Percentiles rank a stretch among this genome's conserved stretches.
Evolutionary conservation across 1,140 invertebrate genomes (phyloP).

Genomic region (Polypedilum vanderplanki): DNA sequence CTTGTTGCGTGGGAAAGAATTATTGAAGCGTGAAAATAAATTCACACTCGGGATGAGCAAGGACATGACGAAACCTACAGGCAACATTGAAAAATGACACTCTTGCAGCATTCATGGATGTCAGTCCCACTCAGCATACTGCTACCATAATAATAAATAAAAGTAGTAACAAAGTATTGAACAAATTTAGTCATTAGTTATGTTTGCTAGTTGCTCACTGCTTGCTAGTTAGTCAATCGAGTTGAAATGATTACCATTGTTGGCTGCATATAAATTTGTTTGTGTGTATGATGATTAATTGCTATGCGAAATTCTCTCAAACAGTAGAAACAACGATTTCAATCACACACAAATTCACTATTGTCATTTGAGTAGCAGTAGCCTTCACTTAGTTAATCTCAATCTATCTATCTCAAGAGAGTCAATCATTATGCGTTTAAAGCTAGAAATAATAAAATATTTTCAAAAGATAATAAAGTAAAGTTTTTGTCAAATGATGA

Average conservation of each 20-base stretch:
- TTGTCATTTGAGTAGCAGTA: too few relatives aligned
- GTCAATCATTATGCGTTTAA: too few relatives aligned
- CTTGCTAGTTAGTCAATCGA: background rate
- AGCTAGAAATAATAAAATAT: too few relatives aligned
- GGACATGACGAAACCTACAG: background rate
- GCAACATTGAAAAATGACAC: background rate
- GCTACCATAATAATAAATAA: background rate
- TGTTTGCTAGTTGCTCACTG: background rate
- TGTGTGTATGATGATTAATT: background rate
- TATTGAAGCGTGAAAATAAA: background rate
- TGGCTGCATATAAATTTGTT: too few relatives aligned
- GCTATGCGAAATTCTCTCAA: background rate
- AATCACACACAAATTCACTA: too few relatives aligned
- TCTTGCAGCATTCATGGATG: background rate
- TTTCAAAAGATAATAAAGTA: too few relatives aligned
- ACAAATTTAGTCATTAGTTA: constrained; percentile 16
- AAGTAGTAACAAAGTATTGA: background rate
- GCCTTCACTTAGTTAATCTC: too few relatives aligned
- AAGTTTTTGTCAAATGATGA: too few relatives aligned
- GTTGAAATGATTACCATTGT: too few relatives aligned
- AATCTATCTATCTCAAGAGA: too few relatives aligned
- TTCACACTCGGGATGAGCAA: background rate
- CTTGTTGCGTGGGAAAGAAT: constrained; percentile 25
- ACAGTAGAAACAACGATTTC: too few relatives aligned
- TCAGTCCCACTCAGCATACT: background rate